Percentiles rank a stretch among this genome's conserved stretches.
phyloP scores from a whole-genome alignment of 2,888 invertebrate genomes.

The Diarsia mendica region DNA sequence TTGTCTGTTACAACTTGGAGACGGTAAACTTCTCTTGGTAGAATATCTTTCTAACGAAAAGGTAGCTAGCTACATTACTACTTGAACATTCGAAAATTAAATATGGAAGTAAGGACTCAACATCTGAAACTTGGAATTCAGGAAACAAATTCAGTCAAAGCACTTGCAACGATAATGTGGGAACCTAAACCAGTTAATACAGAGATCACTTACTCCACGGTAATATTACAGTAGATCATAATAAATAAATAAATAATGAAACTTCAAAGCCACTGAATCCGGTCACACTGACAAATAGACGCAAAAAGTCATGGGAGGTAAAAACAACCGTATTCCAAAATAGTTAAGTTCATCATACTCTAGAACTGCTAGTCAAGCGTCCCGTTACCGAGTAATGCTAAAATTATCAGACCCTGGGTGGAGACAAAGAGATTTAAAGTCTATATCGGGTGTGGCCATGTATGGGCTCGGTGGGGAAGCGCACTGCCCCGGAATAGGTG shows the following conservation, averaged over 20 bases:
- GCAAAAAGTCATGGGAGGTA: slow-evolving; percentile 1
- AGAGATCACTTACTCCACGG: not conserved
- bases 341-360: slow-evolving; percentile 46
- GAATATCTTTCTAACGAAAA: not conserved
- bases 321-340: slow-evolving; percentile 27
- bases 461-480: slow-evolving; percentile 73
- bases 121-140: not conserved
- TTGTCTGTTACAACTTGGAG: slow-evolving; percentile 10
- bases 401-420: slow-evolving; percentile 60
- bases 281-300: not conserved
- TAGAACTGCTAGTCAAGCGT: slow-evolving; percentile 36
- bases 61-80: not conserved
- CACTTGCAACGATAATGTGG: not conserved
- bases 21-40: not conserved
- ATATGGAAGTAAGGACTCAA: not conserved
- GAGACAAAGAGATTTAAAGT: slow-evolving; percentile 66
- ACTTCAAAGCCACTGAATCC: slow-evolving; percentile 19
- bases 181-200: no score
- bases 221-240: slow-evolving; percentile 12
- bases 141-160: not conserved
- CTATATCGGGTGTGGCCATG: slow-evolving; percentile 74
- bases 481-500: slow-evolving; percentile 72
- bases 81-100: not conserved
- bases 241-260: no score
- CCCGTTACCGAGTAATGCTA: slow-evolving; percentile 52